Base-by-base conservation (phyloP, 2,888 invertebrate species). In the Hydropsyche betteni region DNA sequence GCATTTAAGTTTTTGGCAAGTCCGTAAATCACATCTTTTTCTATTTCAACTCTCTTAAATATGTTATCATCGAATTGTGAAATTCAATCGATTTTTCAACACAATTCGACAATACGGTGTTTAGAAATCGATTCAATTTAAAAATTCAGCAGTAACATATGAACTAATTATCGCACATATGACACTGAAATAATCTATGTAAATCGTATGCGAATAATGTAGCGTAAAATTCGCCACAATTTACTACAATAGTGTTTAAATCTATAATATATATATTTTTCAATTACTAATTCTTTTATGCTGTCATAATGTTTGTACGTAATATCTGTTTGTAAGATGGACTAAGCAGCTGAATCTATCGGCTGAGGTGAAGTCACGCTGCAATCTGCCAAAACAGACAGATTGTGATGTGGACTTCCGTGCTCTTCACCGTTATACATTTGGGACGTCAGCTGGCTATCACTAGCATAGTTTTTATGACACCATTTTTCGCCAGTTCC, bases 351-450 rank as follows among this genome's bases (percentile, higher is more conserved):
- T 6, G 80, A 76, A 74, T 80, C 80, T 55, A 80, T 77, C 7
- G 79, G 79, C 70, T 80, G 80, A 36, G 74, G 75, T 78, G 81
- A 84, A 78, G 84, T 84, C 70, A 83, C 85, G 79, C 83, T 85
- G 80, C 82, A 85, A 81, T 87, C 87, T n/a, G 84, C 81, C 10
- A 79, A 68, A 10, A 74, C 73, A 14, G 75, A 74, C 6, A 69
- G 12, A 69, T 74, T 81, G 5, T 64, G 76, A 75, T 36, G 80
- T 74, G 68, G 83, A 82, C 12, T 83, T 80, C 38, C 83, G 80
- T 76, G 84, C 84, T 38, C 83, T 81, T 1, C 84, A 83, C 82
- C 84, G 83, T 74, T 85, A 85, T 76, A 86, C 83, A 3, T 85
- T 82, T 82, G 86, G 84, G 24, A 86, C 82, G 7, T 83, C 34